Evolutionary conservation across 2,888 invertebrate species (phyloP), one percentile per base, ranked within the genome.

Genomic region (Agonum fuliginosum): DNA sequence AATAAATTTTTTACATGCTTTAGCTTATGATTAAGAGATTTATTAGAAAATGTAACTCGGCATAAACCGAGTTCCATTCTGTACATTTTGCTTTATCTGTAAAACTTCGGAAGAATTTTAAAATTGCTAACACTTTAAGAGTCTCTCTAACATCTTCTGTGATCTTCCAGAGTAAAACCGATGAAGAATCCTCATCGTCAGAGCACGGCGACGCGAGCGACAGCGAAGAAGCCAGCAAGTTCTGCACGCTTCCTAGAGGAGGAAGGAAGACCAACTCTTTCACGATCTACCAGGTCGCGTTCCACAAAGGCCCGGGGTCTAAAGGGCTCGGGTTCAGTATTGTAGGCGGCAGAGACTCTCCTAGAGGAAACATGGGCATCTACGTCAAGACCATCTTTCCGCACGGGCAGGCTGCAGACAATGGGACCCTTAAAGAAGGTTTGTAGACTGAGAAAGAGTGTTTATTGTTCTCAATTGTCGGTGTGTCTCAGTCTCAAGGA

Each of bases 301-400:
- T 93, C 84, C 90, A 91, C 76, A 96, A 96, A 85, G 95, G 95
- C 58, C 93, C 93, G 1, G 94, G 95, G 10, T 92, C 93, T 79
- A 96, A 95, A 86, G 94, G 95, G 34, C 90, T 96, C 19, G 96
- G 96, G 14, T 96, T 96, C 87, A 96, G 95, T 81, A 95, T 96
- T 81, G 96, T 96, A 17, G 97, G 96, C 10, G 96, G 96, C 0
- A 91, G 91, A 72, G 96, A 96, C 85, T 95, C 95, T 10, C 94
- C 95, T 0, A 92, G 93, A 80, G 96, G 95, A 0, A 93, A 92
- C 82, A 94, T 96, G 91, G 96, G 96, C 48, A 95, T 97, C 82
- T 96, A 94, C 85, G 94, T 97, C 17, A 95, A 96, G 86, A 94
- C 95, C 20, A 93, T 97, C 80, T 95, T 95, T 84, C 93, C 93